phyloP scores from a whole-genome alignment of 1,140 invertebrate species.

The Dolichoris vasculosae region DNA sequence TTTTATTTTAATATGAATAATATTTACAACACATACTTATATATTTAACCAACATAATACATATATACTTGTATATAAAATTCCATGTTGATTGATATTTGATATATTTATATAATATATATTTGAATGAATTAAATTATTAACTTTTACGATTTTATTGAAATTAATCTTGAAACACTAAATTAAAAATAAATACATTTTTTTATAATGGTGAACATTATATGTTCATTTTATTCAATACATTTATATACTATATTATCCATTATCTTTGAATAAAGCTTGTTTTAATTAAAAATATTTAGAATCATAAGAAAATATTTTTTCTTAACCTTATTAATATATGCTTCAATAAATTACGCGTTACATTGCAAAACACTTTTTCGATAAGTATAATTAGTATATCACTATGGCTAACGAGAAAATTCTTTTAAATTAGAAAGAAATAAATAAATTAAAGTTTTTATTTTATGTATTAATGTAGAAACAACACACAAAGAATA shows the following conservation, averaged over 20 bases:
- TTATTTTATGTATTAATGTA: constrained; percentile 39
- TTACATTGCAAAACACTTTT: not conserved
- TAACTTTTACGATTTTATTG: not conserved
- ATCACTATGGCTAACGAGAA: not conserved
- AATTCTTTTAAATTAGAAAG: constrained; percentile 24
- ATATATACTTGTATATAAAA: too few relatives aligned
- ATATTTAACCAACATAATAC: too few relatives aligned
- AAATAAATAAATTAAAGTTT: constrained; percentile 1
- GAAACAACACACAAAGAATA: constrained; percentile 9
- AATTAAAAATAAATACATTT: not conserved
- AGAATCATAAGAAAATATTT: not conserved
- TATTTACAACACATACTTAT: not conserved
- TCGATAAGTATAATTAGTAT: constrained; percentile 29
- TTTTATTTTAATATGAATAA: not conserved
- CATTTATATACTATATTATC: too few relatives aligned
- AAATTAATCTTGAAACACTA: not conserved
- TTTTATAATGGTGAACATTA: too few relatives aligned
- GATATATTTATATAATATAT: not conserved
- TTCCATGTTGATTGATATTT: not conserved
- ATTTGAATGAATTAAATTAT: not conserved
- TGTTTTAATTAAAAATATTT: not conserved
- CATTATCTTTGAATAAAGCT: not conserved
- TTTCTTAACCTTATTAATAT: constrained; percentile 21
- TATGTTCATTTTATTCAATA: too few relatives aligned
- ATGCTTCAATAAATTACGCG: not conserved